These are phyloP conservation scores for Lacanobia oleracea DNA, from an alignment of 2,888 invertebrate genomes.

Conservation along the genomic window DNA sequence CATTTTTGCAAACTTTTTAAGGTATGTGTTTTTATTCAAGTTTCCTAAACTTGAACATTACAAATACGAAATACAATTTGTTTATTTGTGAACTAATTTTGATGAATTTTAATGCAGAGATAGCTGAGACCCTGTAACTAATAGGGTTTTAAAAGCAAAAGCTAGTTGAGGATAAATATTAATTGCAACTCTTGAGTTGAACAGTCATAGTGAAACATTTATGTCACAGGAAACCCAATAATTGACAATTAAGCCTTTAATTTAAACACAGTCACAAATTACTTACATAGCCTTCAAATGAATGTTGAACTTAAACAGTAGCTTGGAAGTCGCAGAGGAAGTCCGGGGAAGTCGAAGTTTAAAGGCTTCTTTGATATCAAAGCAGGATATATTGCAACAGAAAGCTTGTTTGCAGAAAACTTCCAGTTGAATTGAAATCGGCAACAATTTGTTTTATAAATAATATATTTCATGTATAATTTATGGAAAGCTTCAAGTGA, in stretches of 20 bases:
- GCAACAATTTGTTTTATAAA: not conserved
- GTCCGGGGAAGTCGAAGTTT: constrained; percentile 21
- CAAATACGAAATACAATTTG: too few species aligned
- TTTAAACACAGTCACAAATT: constrained; percentile 12
- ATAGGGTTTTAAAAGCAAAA: too few species aligned
- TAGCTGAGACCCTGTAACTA: too few species aligned
- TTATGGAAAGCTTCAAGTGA: too few species aligned
- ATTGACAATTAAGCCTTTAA: not conserved
- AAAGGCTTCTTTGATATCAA: constrained; percentile 45
- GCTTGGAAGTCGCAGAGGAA: constrained; percentile 17
- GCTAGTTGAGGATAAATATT: too few species aligned
- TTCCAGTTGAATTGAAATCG: constrained; percentile 22
- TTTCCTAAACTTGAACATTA: too few species aligned
- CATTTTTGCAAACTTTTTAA: constrained; percentile 19
- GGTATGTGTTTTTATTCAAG: not conserved
- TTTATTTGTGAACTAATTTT: too few species aligned
- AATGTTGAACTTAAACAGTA: constrained; percentile 18
- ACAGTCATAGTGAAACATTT: not conserved
- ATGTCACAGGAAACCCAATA: not conserved
- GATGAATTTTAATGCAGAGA: too few species aligned
- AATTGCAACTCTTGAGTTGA: too few species aligned
- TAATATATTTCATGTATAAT: not conserved
- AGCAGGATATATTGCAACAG: constrained; percentile 18
- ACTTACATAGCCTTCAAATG: constrained; percentile 12
- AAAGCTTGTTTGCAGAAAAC: constrained; percentile 24